phyloP scores from a whole-genome alignment of 1,140 invertebrate species.

The Heliothis virescens region DNA sequence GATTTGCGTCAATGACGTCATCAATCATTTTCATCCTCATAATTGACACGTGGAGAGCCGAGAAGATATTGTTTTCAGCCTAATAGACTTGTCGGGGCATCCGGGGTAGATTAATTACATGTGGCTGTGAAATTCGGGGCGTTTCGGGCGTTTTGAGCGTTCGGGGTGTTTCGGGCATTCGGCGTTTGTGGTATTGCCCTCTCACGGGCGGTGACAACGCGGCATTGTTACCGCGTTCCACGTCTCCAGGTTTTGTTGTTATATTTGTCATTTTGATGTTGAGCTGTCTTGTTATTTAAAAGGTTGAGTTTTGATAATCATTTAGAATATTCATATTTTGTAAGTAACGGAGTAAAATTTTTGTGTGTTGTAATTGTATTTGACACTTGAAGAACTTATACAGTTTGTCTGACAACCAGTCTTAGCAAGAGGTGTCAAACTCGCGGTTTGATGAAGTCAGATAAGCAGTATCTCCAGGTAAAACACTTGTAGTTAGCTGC shows the following conservation, averaged over 20 bases:
- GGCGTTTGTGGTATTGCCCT: slow-evolving; percentile 26
- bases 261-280: slow-evolving; percentile 22
- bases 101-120: slow-evolving; percentile 76
- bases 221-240: slow-evolving; percentile 73
- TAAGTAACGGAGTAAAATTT: neutral
- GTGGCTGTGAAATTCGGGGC: slow-evolving; percentile 54
- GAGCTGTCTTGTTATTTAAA: neutral
- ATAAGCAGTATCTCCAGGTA: too few relatives aligned
- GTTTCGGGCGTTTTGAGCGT: slow-evolving; percentile 16
- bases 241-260: slow-evolving; percentile 47
- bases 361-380: neutral
- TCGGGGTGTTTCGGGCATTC: slow-evolving; percentile 26
- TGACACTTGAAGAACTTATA: neutral
- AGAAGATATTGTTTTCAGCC: slow-evolving; percentile 75
- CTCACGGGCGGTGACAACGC: slow-evolving; percentile 62
- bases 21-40: slow-evolving; percentile 61
- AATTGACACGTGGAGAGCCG: slow-evolving; percentile 67
- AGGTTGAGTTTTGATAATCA: neutral
- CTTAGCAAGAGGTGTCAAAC: too few relatives aligned
- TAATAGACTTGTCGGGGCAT: slow-evolving; percentile 73
- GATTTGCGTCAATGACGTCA: slow-evolving; percentile 50
- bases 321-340: neutral
- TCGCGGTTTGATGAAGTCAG: too few relatives aligned
- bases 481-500: too few relatives aligned
- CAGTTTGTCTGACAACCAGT: too few relatives aligned